Evolutionary conservation across 2,888 invertebrate genomes (phyloP).

Genomic region (Hedya salicella): DNA sequence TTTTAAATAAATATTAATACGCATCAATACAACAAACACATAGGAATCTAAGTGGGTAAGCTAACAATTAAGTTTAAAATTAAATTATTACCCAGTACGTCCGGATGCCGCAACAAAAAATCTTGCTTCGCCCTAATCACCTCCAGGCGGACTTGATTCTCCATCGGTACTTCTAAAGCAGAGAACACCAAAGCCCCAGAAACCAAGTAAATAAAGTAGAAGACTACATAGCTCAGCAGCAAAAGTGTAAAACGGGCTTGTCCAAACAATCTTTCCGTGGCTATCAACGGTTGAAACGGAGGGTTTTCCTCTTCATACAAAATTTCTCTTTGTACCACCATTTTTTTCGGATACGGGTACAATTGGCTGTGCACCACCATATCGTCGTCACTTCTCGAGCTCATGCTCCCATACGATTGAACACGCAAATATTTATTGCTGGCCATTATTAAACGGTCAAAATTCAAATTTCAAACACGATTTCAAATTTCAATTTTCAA

Average conservation of each 20-base stretch:
- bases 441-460: constrained; percentile 57
- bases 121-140: constrained; percentile 81
- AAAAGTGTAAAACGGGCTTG: constrained; percentile 83
- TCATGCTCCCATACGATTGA: constrained; percentile 79
- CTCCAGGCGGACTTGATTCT: constrained; percentile 80
- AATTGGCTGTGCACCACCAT: constrained; percentile 79
- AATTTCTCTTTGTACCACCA: constrained; percentile 73
- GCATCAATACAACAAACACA: too few species aligned
- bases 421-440: constrained; percentile 66
- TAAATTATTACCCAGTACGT: constrained; percentile 84
- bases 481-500: constrained; percentile 35
- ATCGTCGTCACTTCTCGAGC: constrained; percentile 75
- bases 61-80: too few species aligned
- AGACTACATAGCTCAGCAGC: constrained; percentile 81
- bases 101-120: constrained; percentile 85
- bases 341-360: constrained; percentile 75
- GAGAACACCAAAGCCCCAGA: constrained; percentile 89
- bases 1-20: too few species aligned
- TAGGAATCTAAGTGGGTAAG: too few species aligned
- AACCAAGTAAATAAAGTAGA: constrained; percentile 86
- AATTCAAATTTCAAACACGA: constrained; percentile 45
- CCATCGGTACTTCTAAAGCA: constrained; percentile 87
- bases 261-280: constrained; percentile 77
- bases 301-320: constrained; percentile 78
- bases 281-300: constrained; percentile 75